These are phyloP conservation scores for Carapus acus DNA, from an alignment of 2,797 vertebrate species.

Conservation along the genomic window DNA sequence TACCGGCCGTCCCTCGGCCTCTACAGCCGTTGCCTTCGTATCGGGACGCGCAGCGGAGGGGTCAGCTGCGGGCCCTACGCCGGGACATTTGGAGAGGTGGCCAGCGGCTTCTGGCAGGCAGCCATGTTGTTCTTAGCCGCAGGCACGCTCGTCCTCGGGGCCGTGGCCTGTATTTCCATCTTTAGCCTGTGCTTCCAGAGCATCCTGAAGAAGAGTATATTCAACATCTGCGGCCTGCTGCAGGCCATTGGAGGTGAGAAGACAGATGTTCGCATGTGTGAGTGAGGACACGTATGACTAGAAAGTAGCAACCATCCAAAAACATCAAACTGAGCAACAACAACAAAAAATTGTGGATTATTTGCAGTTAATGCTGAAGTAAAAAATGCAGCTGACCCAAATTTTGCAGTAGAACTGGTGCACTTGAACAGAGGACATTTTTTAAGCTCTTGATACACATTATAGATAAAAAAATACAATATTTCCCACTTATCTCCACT, in stretches of 20 bases:
- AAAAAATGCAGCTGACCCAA: no score
- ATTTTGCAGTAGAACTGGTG: no score
- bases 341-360: no score
- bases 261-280: neutral
- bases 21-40: constrained; percentile 84
- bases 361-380: no score
- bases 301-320: no score
- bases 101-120: constrained; percentile 96
- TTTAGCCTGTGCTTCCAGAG: constrained; percentile 97
- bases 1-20: constrained; percentile 85
- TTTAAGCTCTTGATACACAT: no score
- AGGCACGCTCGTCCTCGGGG: constrained; percentile 86
- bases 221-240: constrained; percentile 95
- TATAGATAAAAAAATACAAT: no score
- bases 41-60: constrained; percentile 63
- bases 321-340: no score
- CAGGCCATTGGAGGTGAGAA: constrained; percentile 92
- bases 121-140: constrained; percentile 90
- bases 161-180: constrained; percentile 88
- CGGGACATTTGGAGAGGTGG: constrained; percentile 84
- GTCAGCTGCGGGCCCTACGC: constrained; percentile 90
- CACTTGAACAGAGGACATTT: no score
- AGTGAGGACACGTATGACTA: neutral
- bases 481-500: no score
- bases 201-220: constrained; percentile 96